Base-by-base conservation (phyloP, 2,888 invertebrate genomes). In the Spisula subtruncata region DNA sequence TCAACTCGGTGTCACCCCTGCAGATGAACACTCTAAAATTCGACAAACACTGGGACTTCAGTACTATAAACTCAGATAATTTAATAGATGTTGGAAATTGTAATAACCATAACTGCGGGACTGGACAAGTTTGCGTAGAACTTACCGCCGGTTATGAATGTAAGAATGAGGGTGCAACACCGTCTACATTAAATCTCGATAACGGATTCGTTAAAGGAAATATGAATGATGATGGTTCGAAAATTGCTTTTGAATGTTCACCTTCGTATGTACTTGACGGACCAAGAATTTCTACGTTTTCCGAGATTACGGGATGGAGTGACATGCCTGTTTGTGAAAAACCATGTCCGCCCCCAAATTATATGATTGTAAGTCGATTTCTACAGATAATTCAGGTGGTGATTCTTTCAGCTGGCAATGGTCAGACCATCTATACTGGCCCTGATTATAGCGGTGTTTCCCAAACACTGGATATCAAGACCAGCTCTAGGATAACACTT, bases 101-200 rank as follows among this genome's bases (percentile, higher is more conserved):
- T 25, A 4, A 66, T 66, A 25, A 25, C 25, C 60, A 66, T 12
- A 66, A 66, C 25, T 66, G 60, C 12, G n/a, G 25, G n/a, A 66
- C 6, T 4, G 60, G 60, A 66, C 60, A 66, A 66, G 60, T 66
- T 66, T 66, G 60, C 25, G n/a, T n/a, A 66, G 60, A 66, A 66
- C 20, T 8, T 25, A 25, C 20, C n/a, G n/a, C n/a, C 5, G 60
- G 60, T 10, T 66, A 25, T 25, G 60, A 66, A 66, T 66, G 60
- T 66, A 66, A 66, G 60, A 66, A 66, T 66, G 60, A 66, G 10
- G 60, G 60, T 25, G n/a, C 25, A 0, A n/a, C 1, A n/a, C 60
- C 25, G 25, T n/a, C 60, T 6, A n/a, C 60, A 16, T n/a, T 60
- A 20, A 5, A 8, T 5, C 5, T 51, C 14, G 60, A 66, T n/a